Conservation (phyloP, 2,797 vertebrate species). For the Catostomus latipinnis region DNA sequence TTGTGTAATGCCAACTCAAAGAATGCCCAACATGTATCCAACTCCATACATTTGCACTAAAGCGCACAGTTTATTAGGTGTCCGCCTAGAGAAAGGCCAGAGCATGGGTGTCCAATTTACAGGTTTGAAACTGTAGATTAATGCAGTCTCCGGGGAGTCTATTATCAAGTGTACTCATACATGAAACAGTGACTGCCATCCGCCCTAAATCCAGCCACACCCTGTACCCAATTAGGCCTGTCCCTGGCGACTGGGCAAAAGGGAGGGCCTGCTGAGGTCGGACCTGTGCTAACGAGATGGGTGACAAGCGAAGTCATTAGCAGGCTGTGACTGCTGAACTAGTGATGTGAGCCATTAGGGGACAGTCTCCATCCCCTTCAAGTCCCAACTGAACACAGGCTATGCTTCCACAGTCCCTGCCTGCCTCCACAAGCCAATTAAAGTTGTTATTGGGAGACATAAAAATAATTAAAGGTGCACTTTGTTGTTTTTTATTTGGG, state of each 20-base stretch:
- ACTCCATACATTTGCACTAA: constrained; percentile 29
- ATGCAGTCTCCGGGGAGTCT: constrained; percentile 77
- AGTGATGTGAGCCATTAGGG: constrained; percentile 66
- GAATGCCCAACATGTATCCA: constrained; percentile 30
- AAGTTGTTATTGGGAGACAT: constrained; percentile 76
- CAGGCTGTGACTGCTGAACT: constrained; percentile 63
- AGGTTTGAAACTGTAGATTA: constrained; percentile 81
- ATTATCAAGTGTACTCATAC: constrained; percentile 79
- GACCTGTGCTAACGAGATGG: constrained; percentile 61
- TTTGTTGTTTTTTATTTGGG: constrained; percentile 74
- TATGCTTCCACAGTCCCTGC: constrained; percentile 68
- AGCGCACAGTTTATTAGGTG: constrained; percentile 25
- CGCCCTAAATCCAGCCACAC: constrained; percentile 78
- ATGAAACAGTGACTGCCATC: constrained; percentile 79
- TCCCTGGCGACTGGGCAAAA: constrained; percentile 81
- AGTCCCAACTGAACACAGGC: constrained; percentile 73
- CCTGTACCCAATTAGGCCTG: constrained; percentile 83
- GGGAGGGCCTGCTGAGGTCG: constrained; percentile 53
- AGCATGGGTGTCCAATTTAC: constrained; percentile 75
- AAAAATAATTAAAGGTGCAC: constrained; percentile 77
- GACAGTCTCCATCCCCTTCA: constrained; percentile 72
- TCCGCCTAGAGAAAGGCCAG: constrained; percentile 33
- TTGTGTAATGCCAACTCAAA: background rate
- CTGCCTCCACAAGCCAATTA: constrained; percentile 77
- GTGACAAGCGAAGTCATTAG: constrained; percentile 75